A percentile compares a stretch with the other conserved stretches of the same genome.
phyloP scores from a whole-genome alignment of 2,888 invertebrate genomes.

The Drymonia ruficornis region DNA sequence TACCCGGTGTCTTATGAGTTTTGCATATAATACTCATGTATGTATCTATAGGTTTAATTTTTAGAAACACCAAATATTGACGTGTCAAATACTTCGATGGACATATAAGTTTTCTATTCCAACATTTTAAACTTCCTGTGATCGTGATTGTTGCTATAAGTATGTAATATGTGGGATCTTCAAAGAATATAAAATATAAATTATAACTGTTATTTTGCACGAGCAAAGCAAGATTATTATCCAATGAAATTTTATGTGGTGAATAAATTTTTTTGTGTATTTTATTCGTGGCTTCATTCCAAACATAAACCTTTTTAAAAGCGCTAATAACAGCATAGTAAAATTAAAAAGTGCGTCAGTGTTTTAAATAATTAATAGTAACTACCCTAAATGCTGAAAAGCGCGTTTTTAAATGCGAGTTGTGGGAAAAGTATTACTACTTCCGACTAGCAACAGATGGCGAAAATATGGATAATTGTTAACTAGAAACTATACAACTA shows the following conservation, averaged over 20 bases:
- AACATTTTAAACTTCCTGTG: slow-evolving; percentile 81
- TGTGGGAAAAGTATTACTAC: background rate
- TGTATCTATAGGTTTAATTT: slow-evolving; percentile 65
- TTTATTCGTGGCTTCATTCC: slow-evolving; percentile 49
- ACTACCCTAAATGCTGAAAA: background rate
- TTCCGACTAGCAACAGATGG: background rate
- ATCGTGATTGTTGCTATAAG: slow-evolving; percentile 78
- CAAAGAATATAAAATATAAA: slow-evolving; percentile 67
- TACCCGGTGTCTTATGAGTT: slow-evolving; percentile 45
- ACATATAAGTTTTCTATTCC: slow-evolving; percentile 80
- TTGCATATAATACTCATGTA: slow-evolving; percentile 64
- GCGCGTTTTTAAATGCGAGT: no score
- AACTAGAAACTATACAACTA: no score
- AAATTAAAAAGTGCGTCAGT: background rate
- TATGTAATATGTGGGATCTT: slow-evolving; percentile 73
- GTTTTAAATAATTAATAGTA: background rate
- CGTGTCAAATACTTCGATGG: slow-evolving; percentile 62
- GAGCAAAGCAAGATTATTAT: slow-evolving; percentile 51
- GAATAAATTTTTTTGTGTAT: slow-evolving; percentile 83
- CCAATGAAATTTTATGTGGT: slow-evolving; percentile 77
- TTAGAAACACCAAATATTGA: slow-evolving; percentile 71
- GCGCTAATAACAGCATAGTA: background rate
- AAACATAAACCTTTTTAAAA: background rate
- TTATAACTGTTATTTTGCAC: slow-evolving; percentile 81
- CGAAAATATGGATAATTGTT: no score